Percentiles rank a stretch among this genome's conserved stretches.
Evolutionary conservation across 2,797 vertebrate genomes (phyloP).

Genomic region (Chiloscyllium punctatum): DNA sequence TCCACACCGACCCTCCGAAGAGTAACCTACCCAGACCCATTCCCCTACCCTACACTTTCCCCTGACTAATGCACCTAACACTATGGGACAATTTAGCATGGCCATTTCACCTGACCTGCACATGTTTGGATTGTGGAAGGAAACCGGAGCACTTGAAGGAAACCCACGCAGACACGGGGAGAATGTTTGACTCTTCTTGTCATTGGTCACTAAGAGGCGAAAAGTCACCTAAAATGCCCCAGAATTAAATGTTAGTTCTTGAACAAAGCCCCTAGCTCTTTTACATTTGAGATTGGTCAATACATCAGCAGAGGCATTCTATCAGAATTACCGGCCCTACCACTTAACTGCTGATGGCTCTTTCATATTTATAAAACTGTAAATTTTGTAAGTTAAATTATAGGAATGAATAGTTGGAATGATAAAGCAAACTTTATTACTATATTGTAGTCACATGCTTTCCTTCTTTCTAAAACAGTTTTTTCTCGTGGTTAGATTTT

Average conservation of each 20-base stretch:
- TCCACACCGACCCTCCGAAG: no score
- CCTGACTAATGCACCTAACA: no score
- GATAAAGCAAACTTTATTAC: neutral
- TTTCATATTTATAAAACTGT: neutral
- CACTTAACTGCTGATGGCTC: neutral
- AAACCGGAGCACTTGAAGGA: no score
- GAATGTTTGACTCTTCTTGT: neutral
- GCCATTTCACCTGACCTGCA: no score
- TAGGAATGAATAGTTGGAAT: neutral
- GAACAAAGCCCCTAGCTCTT: neutral
- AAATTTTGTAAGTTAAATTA: neutral
- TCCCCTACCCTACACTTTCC: no score
- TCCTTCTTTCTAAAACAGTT: neutral
- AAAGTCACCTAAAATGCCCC: neutral
- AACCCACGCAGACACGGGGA: no score
- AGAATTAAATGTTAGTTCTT: neutral
- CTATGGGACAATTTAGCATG: no score
- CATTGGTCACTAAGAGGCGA: neutral
- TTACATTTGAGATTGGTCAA: neutral
- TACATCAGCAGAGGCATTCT: neutral
- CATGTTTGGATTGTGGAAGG: no score
- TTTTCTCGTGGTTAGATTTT: neutral
- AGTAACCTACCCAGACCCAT: no score
- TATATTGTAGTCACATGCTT: no score
- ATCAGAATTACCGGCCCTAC: neutral